Percentiles rank a stretch among this genome's conserved stretches.
These are phyloP conservation scores for Centropyge bicolor DNA, from an alignment of 2,797 vertebrate species.

Conservation along the genomic window DNA sequence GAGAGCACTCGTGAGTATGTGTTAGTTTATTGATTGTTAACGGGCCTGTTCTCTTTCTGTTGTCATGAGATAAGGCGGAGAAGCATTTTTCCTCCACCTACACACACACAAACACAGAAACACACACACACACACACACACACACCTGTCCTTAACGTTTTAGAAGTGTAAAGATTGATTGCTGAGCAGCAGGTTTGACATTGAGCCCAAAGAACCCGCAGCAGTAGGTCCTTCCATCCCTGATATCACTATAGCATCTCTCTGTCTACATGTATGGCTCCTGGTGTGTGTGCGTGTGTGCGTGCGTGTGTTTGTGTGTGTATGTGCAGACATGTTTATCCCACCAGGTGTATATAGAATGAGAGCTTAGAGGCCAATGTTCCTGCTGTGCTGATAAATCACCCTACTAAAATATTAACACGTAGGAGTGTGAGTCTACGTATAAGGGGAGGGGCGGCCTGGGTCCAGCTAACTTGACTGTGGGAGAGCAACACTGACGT, in stretches of 20 bases:
- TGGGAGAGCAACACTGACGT: constrained; percentile 48
- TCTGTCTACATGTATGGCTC: constrained; percentile 56
- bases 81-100: constrained; percentile 69
- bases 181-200: constrained; percentile 83
- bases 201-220: constrained; percentile 80
- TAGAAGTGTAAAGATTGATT: constrained; percentile 83
- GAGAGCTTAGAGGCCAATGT: constrained; percentile 75
- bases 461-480: constrained; percentile 42
- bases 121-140: constrained; percentile 35
- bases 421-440: constrained; percentile 53
- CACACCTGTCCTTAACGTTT: constrained; percentile 69
- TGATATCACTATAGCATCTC: constrained; percentile 73
- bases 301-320: constrained; percentile 30
- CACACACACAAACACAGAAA: constrained; percentile 26
- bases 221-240: constrained; percentile 77
- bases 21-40: constrained; percentile 86
- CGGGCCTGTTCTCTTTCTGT: constrained; percentile 81
- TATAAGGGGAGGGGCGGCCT: constrained; percentile 42
- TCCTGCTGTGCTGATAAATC: constrained; percentile 80
- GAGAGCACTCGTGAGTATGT: constrained; percentile 70
- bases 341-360: constrained; percentile 73
- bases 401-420: constrained; percentile 84
- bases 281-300: constrained; percentile 33
- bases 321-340: constrained; percentile 48
- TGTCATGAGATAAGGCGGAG: constrained; percentile 84